Evolutionary conservation across 2,797 vertebrate species (phyloP).

Genomic region (Alfaro cultratus): DNA sequence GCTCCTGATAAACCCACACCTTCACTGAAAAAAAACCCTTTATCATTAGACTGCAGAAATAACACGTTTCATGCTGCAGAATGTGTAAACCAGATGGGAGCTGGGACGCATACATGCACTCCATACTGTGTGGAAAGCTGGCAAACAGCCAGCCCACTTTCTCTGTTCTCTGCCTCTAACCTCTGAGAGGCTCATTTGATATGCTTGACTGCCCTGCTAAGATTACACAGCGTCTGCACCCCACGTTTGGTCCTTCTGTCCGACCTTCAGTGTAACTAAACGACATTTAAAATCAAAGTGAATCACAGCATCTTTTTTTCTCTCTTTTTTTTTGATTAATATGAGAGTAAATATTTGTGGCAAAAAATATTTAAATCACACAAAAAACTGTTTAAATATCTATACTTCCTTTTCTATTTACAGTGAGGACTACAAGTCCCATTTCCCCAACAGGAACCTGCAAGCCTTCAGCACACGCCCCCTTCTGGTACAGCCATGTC

Average conservation of each 20-base stretch:
- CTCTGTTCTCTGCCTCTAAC: conserved; percentile 40
- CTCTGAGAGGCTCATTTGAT: conserved; percentile 59
- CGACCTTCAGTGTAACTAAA: conserved; percentile 29
- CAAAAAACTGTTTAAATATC: not conserved
- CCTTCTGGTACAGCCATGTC: conserved; percentile 90
- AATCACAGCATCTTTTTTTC: not conserved
- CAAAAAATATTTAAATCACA: not conserved
- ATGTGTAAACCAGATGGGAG: conserved; percentile 46
- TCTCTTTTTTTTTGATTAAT: not conserved
- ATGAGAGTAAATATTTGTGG: not conserved
- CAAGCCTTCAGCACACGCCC: conserved; percentile 89
- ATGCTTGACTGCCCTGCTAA: conserved; percentile 62
- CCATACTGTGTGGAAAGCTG: conserved; percentile 64
- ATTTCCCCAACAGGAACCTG: conserved; percentile 89
- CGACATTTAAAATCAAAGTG: conserved; percentile 12
- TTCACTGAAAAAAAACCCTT: not conserved
- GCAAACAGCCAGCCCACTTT: conserved; percentile 51
- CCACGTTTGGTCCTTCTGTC: conserved; percentile 46
- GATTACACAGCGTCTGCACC: conserved; percentile 38
- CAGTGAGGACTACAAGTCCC: conserved; percentile 90
- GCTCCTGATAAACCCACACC: too few relatives aligned
- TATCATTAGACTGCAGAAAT: conserved; percentile 28
- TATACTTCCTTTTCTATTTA: conserved; percentile 8
- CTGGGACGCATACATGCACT: conserved; percentile 47
- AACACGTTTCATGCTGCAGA: conserved; percentile 38